Percentiles rank a stretch among this genome's conserved stretches.
phyloP scores from a whole-genome alignment of 2,888 invertebrate genomes.

The Conchocele bisecta region DNA sequence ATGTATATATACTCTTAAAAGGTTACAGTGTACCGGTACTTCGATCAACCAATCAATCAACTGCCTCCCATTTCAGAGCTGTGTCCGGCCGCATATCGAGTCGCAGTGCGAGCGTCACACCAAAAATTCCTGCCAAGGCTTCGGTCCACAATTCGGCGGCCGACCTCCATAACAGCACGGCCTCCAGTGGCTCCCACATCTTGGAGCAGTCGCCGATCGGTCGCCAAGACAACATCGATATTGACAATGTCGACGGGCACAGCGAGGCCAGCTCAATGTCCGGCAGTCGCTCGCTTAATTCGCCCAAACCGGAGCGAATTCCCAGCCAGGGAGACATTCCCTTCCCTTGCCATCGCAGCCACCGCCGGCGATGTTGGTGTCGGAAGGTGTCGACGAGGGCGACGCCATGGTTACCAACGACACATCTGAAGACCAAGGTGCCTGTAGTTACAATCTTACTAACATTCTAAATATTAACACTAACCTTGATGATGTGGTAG shows the following conservation, averaged over 20 bases:
- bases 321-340: constrained; percentile 52
- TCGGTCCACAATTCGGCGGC: constrained; percentile 79
- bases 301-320: constrained; percentile 73
- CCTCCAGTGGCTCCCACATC: constrained; percentile 81
- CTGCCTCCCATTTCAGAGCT: constrained; percentile 76
- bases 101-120: constrained; percentile 81
- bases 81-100: constrained; percentile 81
- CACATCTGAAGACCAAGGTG: constrained; percentile 65
- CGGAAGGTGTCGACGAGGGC: constrained; percentile 38
- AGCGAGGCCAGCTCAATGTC: constrained; percentile 79
- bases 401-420: constrained; percentile 40
- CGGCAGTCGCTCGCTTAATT: constrained; percentile 75
- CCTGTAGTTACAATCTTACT: constrained; percentile 65
- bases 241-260: constrained; percentile 75
- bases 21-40: no score
- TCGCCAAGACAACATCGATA: constrained; percentile 58
- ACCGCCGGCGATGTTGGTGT: constrained; percentile 50
- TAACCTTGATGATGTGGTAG: constrained; percentile 59
- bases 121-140: constrained; percentile 77
- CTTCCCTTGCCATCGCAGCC: no score
- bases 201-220: constrained; percentile 64
- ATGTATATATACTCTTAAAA: no score
- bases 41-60: no score
- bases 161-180: constrained; percentile 77
- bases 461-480: constrained; percentile 61